phyloP scores from a whole-genome alignment of 2,797 vertebrate species.

The Remorina albescens region DNA sequence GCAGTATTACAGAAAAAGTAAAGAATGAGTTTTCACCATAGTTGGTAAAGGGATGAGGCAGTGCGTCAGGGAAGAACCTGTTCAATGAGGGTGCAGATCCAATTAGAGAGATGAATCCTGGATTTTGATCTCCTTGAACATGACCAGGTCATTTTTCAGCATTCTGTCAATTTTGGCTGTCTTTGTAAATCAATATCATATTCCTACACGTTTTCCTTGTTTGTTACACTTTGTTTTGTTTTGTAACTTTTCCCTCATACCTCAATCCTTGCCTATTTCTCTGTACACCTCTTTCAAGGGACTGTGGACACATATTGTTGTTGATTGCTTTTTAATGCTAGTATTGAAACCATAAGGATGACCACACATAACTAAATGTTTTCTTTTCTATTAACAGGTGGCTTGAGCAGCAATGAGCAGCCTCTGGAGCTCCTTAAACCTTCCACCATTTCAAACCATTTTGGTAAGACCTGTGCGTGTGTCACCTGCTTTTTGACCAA shows the following conservation, averaged over 20 bases:
- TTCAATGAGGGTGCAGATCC: too few relatives aligned
- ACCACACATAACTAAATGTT: conserved; percentile 32
- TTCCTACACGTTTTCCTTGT: conserved; percentile 9
- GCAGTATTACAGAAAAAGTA: too few relatives aligned
- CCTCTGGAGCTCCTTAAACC: conserved; percentile 91
- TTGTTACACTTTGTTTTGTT: conserved; percentile 6
- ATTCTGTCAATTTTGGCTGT: background rate
- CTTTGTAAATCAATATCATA: conserved; percentile 2
- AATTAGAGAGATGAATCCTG: too few relatives aligned
- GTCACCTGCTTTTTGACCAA: background rate
- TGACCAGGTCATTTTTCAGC: too few relatives aligned
- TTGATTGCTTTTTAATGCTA: conserved; percentile 5
- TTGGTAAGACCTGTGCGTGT: conserved; percentile 84
- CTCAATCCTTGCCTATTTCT: background rate
- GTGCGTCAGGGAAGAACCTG: too few relatives aligned
- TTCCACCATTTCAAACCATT: conserved; percentile 86
- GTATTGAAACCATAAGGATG: conserved; percentile 3
- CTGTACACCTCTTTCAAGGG: background rate
- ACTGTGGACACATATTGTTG: conserved; percentile 10
- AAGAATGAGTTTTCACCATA: too few relatives aligned
- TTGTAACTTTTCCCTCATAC: conserved; percentile 6
- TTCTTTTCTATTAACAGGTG: conserved; percentile 83
- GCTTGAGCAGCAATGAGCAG: conserved; percentile 90
- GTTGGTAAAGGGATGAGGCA: too few relatives aligned
- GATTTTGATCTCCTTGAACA: too few relatives aligned